Percentiles rank a stretch among this genome's conserved stretches.
Evolutionary conservation across 2,113 vertebrate species (phyloP).

Genomic region (Silurus asotus): DNA sequence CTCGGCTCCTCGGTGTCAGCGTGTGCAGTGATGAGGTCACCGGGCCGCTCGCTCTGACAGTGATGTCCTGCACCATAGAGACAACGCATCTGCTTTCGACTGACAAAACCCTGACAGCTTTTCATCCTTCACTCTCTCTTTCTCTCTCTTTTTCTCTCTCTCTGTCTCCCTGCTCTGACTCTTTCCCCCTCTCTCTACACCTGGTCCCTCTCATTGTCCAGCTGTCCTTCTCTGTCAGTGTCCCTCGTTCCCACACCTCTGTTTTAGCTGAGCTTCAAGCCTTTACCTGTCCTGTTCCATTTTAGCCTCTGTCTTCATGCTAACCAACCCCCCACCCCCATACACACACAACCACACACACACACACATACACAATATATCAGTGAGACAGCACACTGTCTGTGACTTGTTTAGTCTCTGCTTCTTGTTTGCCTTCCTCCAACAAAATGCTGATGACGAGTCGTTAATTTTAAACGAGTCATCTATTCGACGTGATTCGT

Average conservation of each 20-base stretch:
- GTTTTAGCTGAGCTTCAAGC: conserved; percentile 42
- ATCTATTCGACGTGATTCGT: no score
- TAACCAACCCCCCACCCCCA: conserved; percentile 21
- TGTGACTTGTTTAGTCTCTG: neutral
- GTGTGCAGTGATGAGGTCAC: conserved; percentile 43
- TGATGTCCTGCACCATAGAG: conserved; percentile 51
- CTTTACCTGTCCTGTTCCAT: conserved; percentile 24
- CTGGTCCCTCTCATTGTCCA: neutral
- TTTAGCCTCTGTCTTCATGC: conserved; percentile 11
- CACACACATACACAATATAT: neutral
- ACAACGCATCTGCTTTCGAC: conserved; percentile 41
- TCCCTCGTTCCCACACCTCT: conserved; percentile 43
- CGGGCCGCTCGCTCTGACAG: conserved; percentile 48
- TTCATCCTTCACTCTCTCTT: conserved; percentile 13
- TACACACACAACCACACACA: conserved; percentile 38
- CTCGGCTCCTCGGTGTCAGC: conserved; percentile 45
- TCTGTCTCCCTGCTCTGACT: conserved; percentile 26
- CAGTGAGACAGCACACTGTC: conserved; percentile 9
- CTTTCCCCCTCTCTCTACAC: neutral
- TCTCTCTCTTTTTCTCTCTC: conserved; percentile 12
- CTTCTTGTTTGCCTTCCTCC: neutral
- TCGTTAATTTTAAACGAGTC: no score
- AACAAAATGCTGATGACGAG: no score
- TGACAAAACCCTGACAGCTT: conserved; percentile 47
- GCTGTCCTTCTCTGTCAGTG: conserved; percentile 11